Evolutionary conservation across 2,113 vertebrate genomes (phyloP), one percentile per base, ranked within the genome.

Genomic region (Mastomys coucha): DNA sequence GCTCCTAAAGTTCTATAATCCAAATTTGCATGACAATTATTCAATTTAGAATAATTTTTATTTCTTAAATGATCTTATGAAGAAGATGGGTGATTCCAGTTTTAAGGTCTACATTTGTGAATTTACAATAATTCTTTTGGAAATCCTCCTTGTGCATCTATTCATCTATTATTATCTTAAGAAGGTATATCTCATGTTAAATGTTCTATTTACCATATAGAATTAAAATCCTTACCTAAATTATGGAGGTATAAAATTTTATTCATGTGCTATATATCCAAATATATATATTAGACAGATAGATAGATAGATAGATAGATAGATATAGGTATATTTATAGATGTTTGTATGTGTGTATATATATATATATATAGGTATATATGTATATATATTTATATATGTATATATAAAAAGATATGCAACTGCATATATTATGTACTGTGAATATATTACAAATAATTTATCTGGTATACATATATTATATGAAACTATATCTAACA

Each of bases 201-300:
- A 11, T 22, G 4, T 33, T 72, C 19, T 82, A 39, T 3, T 6
- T 8, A 69, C 1, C 49, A 58, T 28, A 26, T 14, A 1, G 53
- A 51, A 63, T 19, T 84, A 24, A 89, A 96, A 95, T 36, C 36
- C 45, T 73, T 97, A 39, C 45, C 76, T 97, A 70, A 0, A 28
- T 98, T 58, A 53, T 42, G 20, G 3, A 78, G 63, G n/a, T 45
- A 36, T 80, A 91, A 1, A 78, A n/a, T 51, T 53, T 1, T 67
- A 10, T 91, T 88, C 69, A 77, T 2, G 26, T 85, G 22, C n/a
- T 33, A 49, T 20, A n/a, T 95, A 1, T 31, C 9, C 39, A 63
- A 72, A 10, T 0, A 11, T 45, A n/a, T 11, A 36, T 12, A n/a
- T n/a, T n/a, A n/a, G n/a, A n/a, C n/a, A 45, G 45, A 45, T 45